These are phyloP conservation scores for Brachymystax lenok DNA, from an alignment of 2,797 vertebrate genomes.

Conservation along the genomic window DNA sequence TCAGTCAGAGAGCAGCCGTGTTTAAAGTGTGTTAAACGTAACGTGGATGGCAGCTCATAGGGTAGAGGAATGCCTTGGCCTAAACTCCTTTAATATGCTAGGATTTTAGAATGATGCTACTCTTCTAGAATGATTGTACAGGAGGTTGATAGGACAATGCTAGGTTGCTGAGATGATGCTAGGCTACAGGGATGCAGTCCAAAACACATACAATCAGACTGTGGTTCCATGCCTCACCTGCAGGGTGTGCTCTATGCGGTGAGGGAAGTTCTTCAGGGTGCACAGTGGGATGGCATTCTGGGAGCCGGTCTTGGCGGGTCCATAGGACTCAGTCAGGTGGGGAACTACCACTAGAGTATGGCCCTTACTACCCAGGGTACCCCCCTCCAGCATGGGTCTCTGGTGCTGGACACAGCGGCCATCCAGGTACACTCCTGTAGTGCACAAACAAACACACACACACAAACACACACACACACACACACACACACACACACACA, in stretches of 20 bases:
- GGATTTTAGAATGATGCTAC: too few relatives aligned
- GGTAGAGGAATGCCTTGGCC: background rate
- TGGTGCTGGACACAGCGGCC: conserved; percentile 72
- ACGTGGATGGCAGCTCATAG: background rate
- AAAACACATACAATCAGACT: background rate
- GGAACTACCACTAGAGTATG: conserved; percentile 80
- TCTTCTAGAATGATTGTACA: too few relatives aligned
- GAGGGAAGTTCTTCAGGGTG: conserved; percentile 84
- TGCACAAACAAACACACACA: background rate
- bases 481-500: too few relatives aligned
- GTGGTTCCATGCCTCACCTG: conserved; percentile 73
- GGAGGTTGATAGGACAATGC: background rate
- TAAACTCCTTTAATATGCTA: background rate
- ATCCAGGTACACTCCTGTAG: conserved; percentile 83
- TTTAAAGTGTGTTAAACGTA: background rate
- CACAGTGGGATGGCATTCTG: conserved; percentile 75
- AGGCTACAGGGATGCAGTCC: background rate
- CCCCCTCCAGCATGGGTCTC: conserved; percentile 85
- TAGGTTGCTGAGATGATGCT: background rate
- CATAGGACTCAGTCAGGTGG: conserved; percentile 76
- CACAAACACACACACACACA: too few relatives aligned
- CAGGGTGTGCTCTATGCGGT: conserved; percentile 82
- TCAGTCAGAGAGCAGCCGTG: background rate
- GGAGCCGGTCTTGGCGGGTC: background rate
- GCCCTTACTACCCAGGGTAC: conserved; percentile 80